These are phyloP conservation scores for Fopius arisanus DNA, from an alignment of 1,140 invertebrate species.

Conservation along the genomic window DNA sequence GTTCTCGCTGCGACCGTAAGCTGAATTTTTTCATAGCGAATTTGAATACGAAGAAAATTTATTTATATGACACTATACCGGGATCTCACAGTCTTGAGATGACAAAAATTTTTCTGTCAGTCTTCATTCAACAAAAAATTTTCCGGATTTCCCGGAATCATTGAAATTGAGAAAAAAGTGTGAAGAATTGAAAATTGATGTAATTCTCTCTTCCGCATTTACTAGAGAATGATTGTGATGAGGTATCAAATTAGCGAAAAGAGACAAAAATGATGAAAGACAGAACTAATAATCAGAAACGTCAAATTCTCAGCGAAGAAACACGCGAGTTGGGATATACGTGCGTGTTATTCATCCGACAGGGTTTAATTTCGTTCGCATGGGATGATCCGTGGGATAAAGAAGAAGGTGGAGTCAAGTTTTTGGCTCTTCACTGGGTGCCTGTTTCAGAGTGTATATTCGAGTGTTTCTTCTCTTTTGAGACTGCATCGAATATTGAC, in stretches of 20 bases:
- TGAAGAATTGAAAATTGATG: not conserved
- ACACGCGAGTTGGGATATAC: constrained; percentile 39
- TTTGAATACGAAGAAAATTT: no score
- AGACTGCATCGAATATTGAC: constrained; percentile 62
- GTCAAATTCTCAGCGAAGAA: constrained; percentile 59
- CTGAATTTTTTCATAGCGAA: no score
- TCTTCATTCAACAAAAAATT: no score
- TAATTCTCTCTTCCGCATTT: not conserved
- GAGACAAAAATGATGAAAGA: constrained; percentile 8
- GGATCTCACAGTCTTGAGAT: no score
- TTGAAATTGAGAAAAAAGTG: no score
- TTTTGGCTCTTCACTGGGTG: not conserved
- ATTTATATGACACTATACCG: no score
- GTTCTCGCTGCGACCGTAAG: no score
- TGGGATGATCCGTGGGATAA: constrained; percentile 52
- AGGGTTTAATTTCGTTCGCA: constrained; percentile 63
- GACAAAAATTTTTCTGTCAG: no score
- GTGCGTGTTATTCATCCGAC: constrained; percentile 61
- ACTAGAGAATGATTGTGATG: not conserved
- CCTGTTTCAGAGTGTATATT: constrained; percentile 10
- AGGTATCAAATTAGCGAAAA: constrained; percentile 16
- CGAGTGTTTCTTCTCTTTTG: not conserved
- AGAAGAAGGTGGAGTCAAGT: constrained; percentile 5
- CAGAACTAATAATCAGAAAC: constrained; percentile 55
- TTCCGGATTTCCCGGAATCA: no score